These are phyloP conservation scores for Sternarchorhynchus goeldii DNA, from an alignment of 2,797 vertebrate species.

Conservation along the genomic window DNA sequence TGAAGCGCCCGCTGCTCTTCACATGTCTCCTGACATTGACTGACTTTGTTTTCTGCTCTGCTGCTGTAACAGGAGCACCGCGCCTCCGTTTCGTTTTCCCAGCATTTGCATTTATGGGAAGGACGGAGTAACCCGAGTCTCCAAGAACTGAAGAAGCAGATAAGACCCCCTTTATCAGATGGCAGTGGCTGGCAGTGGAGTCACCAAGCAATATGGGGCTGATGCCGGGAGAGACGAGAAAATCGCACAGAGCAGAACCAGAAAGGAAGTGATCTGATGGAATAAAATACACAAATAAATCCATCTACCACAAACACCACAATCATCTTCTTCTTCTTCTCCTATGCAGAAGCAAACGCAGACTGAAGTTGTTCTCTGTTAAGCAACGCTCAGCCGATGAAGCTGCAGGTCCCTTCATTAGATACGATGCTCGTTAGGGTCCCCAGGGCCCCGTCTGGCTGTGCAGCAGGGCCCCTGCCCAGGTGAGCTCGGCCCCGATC, in stretches of 20 bases:
- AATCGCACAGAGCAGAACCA: background rate
- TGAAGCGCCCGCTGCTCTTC: conserved; percentile 14
- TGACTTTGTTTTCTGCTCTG: conserved; percentile 56
- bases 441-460: background rate
- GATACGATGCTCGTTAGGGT: background rate
- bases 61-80: conserved; percentile 55
- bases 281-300: background rate
- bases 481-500: conserved; percentile 2
- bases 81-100: conserved; percentile 55
- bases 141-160: background rate
- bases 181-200: conserved; percentile 1
- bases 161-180: conserved; percentile 33
- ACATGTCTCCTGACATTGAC: conserved; percentile 52
- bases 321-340: no score
- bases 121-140: conserved; percentile 40
- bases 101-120: conserved; percentile 61
- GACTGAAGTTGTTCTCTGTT: no score
- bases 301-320: no score
- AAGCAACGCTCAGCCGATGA: background rate
- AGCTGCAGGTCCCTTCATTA: conserved; percentile 27
- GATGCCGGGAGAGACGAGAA: conserved; percentile 5
- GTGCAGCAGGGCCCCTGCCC: background rate
- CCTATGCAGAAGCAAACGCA: no score
- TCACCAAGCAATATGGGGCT: conserved; percentile 2
- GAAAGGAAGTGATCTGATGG: background rate